Base-by-base conservation (phyloP, 2,113 vertebrate genomes). In the Micronisus gabar region DNA sequence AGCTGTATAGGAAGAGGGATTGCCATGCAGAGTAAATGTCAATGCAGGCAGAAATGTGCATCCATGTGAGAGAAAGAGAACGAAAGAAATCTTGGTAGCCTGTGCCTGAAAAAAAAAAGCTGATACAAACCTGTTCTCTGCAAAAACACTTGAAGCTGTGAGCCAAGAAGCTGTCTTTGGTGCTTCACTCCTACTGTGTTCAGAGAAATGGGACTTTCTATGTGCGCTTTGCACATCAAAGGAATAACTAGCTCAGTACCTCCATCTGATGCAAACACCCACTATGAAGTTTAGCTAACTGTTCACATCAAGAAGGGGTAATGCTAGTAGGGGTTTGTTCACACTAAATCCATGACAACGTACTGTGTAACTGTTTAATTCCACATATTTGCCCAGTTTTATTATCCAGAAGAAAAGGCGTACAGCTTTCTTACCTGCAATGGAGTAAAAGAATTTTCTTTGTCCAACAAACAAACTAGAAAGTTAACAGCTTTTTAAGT, bases 131-230 rank as follows among this genome's bases (percentile, higher is more conserved):
- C 94, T 93, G 75, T 45, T 93, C 88, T 83, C 86, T 84, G 88
- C 47, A 93, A 61, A 78, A 92, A 63, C 75, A 71, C 67, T 90
- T 36, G 45, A 58, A 95, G 80, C 72, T 81, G 8, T 0, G 34
- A 92, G 96, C 97, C 96, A 97, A 96, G 93, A 97, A 97, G 65
- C 96, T 96, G 95, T 96, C 95, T 93, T 20, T 88, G 83, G 86
- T 75, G 80, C 92, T 92, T 97, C 94, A 92, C 93, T 97, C 97
- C 96, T 86, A 97, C 96, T 88, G 95, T 65, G 90, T 81, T 95
- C 81, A 83, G 90, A 93, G 92, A 93, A 97, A 92, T 3, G 2
- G 76, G 85, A 91, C 90, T 95, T 92, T 96, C 63, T 83, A 5
- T 75, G 82, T 83, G 80, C 22, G 83, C 83, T 97, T 78, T 92